Conservation (phyloP, 64 coral and sea anemone species). For the Stylophora pistillata region DNA sequence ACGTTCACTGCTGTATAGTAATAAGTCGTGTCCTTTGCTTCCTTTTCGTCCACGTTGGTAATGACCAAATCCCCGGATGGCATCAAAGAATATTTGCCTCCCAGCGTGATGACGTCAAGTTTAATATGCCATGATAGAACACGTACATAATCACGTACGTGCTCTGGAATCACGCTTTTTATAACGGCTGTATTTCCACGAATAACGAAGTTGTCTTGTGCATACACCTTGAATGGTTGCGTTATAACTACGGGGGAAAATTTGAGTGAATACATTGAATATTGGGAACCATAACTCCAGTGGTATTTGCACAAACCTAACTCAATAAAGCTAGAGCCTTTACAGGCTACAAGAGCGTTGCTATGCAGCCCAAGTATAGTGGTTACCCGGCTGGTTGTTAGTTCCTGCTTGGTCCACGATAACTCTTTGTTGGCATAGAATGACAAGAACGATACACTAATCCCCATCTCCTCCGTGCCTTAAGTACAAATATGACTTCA, state of each 20-base stretch:
- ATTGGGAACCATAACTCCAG: neutral
- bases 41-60: conserved; percentile 59
- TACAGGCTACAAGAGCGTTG: neutral
- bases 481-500: too few species aligned
- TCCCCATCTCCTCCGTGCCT: too few species aligned
- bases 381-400: too few species aligned
- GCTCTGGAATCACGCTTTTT: conserved; percentile 60
- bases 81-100: conserved; percentile 78
- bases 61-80: conserved; percentile 88
- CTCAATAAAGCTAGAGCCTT: neutral
- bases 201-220: conserved; percentile 58
- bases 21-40: conserved; percentile 26
- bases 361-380: too few species aligned
- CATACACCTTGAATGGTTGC: conserved; percentile 64
- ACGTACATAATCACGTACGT: conserved; percentile 57
- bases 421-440: too few species aligned
- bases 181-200: conserved; percentile 79
- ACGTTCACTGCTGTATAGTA: conserved; percentile 77
- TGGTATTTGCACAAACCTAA: too few species aligned
- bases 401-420: too few species aligned
- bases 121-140: conserved; percentile 76
- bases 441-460: too few species aligned
- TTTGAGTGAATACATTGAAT: neutral
- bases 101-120: conserved; percentile 45
- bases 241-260: conserved; percentile 64